Evolutionary conservation across 2,888 invertebrate species (phyloP).

Genomic region (Amphipyra tragopoginis): DNA sequence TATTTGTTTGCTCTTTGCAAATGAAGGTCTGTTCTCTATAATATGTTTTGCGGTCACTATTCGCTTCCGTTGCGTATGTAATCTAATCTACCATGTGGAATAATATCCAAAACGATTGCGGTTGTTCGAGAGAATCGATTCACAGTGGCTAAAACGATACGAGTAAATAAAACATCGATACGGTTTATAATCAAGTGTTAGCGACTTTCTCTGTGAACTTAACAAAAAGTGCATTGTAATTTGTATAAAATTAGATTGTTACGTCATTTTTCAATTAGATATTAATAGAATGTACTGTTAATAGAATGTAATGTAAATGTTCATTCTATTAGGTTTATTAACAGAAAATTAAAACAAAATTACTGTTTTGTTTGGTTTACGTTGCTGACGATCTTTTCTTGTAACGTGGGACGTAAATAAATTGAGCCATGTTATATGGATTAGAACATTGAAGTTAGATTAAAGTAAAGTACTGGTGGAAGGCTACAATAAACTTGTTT

Average conservation of each 20-base stretch:
- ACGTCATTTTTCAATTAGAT: slow-evolving; percentile 59
- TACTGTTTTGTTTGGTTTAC: slow-evolving; percentile 32
- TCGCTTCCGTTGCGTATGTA: slow-evolving; percentile 80
- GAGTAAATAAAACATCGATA: slow-evolving; percentile 78
- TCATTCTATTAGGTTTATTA: slow-evolving; percentile 34
- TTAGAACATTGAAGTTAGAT: slow-evolving; percentile 12
- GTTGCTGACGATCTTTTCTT: slow-evolving; percentile 20
- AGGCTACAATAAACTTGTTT: slow-evolving; percentile 4
- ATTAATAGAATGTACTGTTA: slow-evolving; percentile 58
- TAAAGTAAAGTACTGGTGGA: slow-evolving; percentile 4
- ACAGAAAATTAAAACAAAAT: slow-evolving; percentile 42
- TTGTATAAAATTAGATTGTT: slow-evolving; percentile 69
- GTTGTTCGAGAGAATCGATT: slow-evolving; percentile 76
- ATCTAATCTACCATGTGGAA: slow-evolving; percentile 80
- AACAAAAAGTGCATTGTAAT: slow-evolving; percentile 63
- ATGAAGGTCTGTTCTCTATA: slow-evolving; percentile 56
- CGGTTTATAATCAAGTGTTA: slow-evolving; percentile 67
- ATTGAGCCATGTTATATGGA: slow-evolving; percentile 12
- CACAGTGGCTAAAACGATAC: slow-evolving; percentile 69
- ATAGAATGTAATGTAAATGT: too few relatives aligned
- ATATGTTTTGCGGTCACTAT: slow-evolving; percentile 65
- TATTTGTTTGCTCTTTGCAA: slow-evolving; percentile 42
- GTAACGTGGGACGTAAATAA: slow-evolving; percentile 12
- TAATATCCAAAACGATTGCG: slow-evolving; percentile 75
- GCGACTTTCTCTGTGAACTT: slow-evolving; percentile 68